Base-by-base conservation (phyloP, 1,140 invertebrate species). In the Drosophila eugracilis region DNA sequence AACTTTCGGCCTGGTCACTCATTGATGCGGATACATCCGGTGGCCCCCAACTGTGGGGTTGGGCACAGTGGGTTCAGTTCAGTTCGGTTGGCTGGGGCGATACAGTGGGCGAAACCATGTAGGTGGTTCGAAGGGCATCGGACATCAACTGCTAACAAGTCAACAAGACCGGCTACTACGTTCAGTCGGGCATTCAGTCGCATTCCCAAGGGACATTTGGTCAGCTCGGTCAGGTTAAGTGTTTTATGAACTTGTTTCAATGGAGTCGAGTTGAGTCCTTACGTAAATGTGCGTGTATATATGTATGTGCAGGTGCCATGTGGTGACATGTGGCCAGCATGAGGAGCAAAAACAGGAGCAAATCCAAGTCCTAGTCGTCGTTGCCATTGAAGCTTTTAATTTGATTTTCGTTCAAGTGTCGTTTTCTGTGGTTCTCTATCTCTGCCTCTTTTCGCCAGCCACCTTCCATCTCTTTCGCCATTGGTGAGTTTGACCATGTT, bases 201-300 rank as follows among this genome's bases (percentile, higher is more conserved):
- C 41, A 42, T 42, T 65, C 62, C 81, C 73, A 70, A 52, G 63
- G 77, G 67, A 77, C 81, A 85, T 86, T 70, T 69, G 73, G 55
- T 75, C 76, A 74, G 60, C 59, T 73, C 62, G 81, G 83, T 86
- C 78, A 75, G 81, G 83, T 86, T 86, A 86, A 86, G 81, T 86
- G 81, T 86, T 86, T 88, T 86, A 86, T 86, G 81, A 86, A 85
- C 81, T 85, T 86, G 81, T 85, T 85, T 86, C 77, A 85, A 85
- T 85, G 81, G 86, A 85, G 73, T 85, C 81, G 74, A 45, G 41
- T 42, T 22, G 22, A 26, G 22, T 45, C 42, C 24, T 47, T 54
- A 77, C 80, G 72, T 86, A 77, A 77, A 73, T 72, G 34, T 21
- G 45, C 67, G 66, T 36, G 32, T 14, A 6, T 6, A 15, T 37